These are phyloP conservation scores for Heliocidaris erythrogramma DNA, from an alignment of 35 echinoderm and acorn worm species.

Conservation along the genomic window DNA sequence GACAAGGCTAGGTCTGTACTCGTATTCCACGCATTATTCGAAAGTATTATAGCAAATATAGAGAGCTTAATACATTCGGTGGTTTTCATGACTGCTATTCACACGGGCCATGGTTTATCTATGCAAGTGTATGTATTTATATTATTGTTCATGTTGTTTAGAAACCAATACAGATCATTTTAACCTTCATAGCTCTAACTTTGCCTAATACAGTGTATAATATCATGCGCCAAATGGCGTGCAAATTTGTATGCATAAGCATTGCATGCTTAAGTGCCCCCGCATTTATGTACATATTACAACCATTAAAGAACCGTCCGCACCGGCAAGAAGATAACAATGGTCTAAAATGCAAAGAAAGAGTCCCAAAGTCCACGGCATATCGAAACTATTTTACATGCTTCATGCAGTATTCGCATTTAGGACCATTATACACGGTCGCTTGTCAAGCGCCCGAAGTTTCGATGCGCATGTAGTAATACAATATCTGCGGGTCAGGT, in stretches of 20 bases:
- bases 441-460: neutral
- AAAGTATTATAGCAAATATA: too few relatives aligned
- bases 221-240: neutral
- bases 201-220: neutral
- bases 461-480: neutral
- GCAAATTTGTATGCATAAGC: neutral
- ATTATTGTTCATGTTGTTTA: too few relatives aligned
- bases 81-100: too few relatives aligned
- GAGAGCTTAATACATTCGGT: too few relatives aligned
- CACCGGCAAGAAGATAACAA: neutral
- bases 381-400: neutral
- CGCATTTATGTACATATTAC: neutral
- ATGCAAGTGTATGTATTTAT: too few relatives aligned
- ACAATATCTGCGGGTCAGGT: neutral
- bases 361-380: neutral
- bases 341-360: constrained; percentile 3
- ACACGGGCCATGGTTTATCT: too few relatives aligned
- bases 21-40: too few relatives aligned
- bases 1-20: too few relatives aligned
- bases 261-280: neutral
- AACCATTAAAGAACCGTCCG: neutral
- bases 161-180: neutral
- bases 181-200: neutral
- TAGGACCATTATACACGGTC: neutral
- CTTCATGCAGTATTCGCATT: neutral